Evolutionary conservation across 1,140 invertebrate species (phyloP).

Genomic region (Ditylenchus dipsaci): DNA sequence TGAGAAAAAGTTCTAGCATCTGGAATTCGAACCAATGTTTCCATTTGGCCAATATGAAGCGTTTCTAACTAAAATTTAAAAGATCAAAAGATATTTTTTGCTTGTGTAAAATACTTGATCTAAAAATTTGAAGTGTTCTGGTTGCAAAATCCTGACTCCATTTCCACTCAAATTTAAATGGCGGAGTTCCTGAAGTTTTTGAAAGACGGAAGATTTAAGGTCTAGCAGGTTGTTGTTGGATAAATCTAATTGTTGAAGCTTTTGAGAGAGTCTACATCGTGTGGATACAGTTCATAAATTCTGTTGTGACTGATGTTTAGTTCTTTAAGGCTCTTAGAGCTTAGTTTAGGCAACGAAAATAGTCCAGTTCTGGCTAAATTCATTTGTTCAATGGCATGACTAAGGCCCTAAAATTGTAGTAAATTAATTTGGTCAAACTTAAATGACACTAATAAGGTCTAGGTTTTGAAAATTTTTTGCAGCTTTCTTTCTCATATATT

Average conservation of each 20-base stretch:
- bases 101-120: slow-evolving; percentile 12
- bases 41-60: slow-evolving; percentile 25
- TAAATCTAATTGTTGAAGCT: slow-evolving; percentile 21
- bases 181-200: slow-evolving; percentile 20
- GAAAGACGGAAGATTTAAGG: slow-evolving; percentile 16
- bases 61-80: slow-evolving; percentile 30
- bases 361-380: slow-evolving; percentile 40
- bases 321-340: slow-evolving; percentile 9
- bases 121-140: slow-evolving; percentile 25
- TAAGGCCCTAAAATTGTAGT: slow-evolving; percentile 28
- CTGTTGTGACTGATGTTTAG: slow-evolving; percentile 39
- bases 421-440: background rate
- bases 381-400: slow-evolving; percentile 13
- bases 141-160: slow-evolving; percentile 7
- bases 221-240: slow-evolving; percentile 28
- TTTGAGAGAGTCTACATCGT: slow-evolving; percentile 26
- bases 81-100: slow-evolving; percentile 6
- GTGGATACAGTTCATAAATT: slow-evolving; percentile 25
- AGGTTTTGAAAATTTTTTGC: background rate
- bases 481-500: no score
- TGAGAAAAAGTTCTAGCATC: slow-evolving; percentile 14
- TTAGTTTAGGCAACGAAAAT: slow-evolving; percentile 41
- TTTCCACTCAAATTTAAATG: slow-evolving; percentile 34
- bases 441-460: background rate
- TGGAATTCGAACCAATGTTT: slow-evolving; percentile 23